A percentile compares a stretch with the other conserved stretches of the same genome.
Conservation (phyloP, 2,888 invertebrate species). For the Apodemia duryi region DNA sequence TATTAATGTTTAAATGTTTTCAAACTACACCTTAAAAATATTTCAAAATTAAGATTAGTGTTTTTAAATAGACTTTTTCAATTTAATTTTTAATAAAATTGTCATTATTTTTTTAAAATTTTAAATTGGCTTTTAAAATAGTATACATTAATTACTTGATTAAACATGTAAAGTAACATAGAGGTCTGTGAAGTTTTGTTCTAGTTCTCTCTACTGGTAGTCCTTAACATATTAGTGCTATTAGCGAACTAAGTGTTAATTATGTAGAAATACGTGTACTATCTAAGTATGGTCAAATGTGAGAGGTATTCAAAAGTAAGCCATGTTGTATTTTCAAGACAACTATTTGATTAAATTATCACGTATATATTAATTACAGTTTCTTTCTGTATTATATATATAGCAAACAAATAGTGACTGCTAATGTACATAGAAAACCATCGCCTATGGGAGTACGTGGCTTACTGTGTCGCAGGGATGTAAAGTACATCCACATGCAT, state of each 20-base stretch:
- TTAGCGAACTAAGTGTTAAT: constrained; percentile 17
- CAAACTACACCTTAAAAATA: too few relatives aligned
- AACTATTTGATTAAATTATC: too few relatives aligned
- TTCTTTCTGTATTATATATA: too few relatives aligned
- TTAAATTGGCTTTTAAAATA: background rate
- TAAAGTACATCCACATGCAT: too few relatives aligned
- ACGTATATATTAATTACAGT: too few relatives aligned
- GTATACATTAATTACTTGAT: background rate
- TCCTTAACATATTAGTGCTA: constrained; percentile 18
- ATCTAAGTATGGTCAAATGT: constrained; percentile 8
- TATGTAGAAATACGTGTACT: constrained; percentile 7
- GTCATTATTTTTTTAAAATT: background rate
- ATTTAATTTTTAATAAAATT: background rate
- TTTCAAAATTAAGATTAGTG: too few relatives aligned
- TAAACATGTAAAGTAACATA: background rate
- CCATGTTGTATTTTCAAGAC: background rate
- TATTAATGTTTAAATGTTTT: too few relatives aligned
- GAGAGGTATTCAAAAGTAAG: background rate
- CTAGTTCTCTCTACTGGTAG: constrained; percentile 13
- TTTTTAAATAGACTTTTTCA: too few relatives aligned
- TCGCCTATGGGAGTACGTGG: too few relatives aligned
- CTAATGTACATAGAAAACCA: too few relatives aligned
- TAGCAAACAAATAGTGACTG: too few relatives aligned
- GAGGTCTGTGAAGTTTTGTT: constrained; percentile 9
- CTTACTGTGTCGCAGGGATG: too few relatives aligned